Percentiles rank a stretch among this genome's conserved stretches.
Evolutionary conservation across 2,888 invertebrate species (phyloP).

Genomic region (Charanyca ferruginea): DNA sequence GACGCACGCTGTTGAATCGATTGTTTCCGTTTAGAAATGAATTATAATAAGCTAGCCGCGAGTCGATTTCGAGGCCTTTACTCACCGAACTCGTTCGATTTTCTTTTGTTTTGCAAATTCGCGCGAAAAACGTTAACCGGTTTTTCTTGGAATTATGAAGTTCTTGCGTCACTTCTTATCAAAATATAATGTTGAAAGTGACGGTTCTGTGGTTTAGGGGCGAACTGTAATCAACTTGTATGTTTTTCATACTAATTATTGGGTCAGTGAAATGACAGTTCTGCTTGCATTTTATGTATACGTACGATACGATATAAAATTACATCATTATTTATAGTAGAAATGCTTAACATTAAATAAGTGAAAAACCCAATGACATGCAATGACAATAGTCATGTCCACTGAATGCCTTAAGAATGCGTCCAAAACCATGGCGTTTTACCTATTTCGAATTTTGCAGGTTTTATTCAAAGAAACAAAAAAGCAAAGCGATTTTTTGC

Average conservation of each 20-base stretch:
- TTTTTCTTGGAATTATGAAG: slow-evolving; percentile 24
- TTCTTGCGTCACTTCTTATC: slow-evolving; percentile 30
- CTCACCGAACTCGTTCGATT: not conserved
- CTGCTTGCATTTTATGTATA: not conserved
- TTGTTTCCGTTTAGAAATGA: slow-evolving; percentile 24
- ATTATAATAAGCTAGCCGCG: not conserved
- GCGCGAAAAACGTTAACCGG: slow-evolving; percentile 1
- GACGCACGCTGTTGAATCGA: slow-evolving; percentile 3
- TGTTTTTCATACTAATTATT: slow-evolving; percentile 2
- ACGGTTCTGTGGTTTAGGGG: slow-evolving; percentile 17
- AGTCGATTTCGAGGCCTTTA: slow-evolving; percentile 1
- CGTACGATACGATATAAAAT: too few relatives aligned
- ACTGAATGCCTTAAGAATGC: too few relatives aligned
- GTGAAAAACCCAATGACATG: too few relatives aligned
- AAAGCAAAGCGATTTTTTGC: too few relatives aligned
- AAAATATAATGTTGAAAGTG: slow-evolving; percentile 29
- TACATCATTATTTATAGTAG: too few relatives aligned
- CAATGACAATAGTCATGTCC: too few relatives aligned
- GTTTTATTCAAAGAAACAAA: too few relatives aligned
- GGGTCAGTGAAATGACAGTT: not conserved
- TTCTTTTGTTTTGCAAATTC: slow-evolving; percentile 31
- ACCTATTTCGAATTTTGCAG: too few relatives aligned
- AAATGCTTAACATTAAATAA: too few relatives aligned
- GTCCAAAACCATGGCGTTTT: too few relatives aligned
- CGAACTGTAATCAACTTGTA: not conserved